Evolutionary conservation across 2,888 invertebrate species (phyloP), one percentile per base, ranked within the genome.

Genomic region (Hanleya hanleyi): DNA sequence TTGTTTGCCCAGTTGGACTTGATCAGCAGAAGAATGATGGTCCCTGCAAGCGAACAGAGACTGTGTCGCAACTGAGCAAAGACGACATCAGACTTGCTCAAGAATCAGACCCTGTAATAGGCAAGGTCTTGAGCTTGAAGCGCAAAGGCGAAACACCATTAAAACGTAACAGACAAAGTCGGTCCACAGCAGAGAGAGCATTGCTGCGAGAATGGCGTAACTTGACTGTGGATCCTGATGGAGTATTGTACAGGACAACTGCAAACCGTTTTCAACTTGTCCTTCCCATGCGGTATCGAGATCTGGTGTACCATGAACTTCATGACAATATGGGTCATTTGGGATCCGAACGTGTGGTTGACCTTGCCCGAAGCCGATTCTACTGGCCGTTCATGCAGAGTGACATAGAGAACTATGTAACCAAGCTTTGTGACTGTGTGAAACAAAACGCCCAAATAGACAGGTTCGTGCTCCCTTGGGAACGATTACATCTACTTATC

Each of bases 351-450:
- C 41, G 69, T 33, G 61, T 61, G 29, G 0, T 64, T 0, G 47
- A 51, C n/a, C 29, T 69, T 18, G 36, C 49, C 7, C 68, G 61
- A 32, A n/a, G 26, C 18, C 22, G 64, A 5, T 68, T 73, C 26
- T 69, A 64, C 35, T 73, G 73, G 69, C 64, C 37, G n/a, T 41
- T 41, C 6, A 69, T 69, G 41, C 26, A 66, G 18, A 41, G n/a
- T 29, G 67, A 41, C 36, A 47, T 67, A 29, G 49, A 22, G n/a
- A 18, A 38, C 9, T 67, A 67, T 67, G 67, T 67, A 12, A 67
- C 3, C 12, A 38, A 67, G 49, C 12, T 18, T 18, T 67, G 67
- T 67, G 26, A 9, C 1, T 67, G 67, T 38, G 26, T 67, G 29
- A 67, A 67, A 36, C 47, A 47, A 18, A 67, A 47, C 12, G 32